Evolutionary conservation across 2,113 vertebrate species (phyloP).

Genomic region (Tetraodon nigroviridis): DNA sequence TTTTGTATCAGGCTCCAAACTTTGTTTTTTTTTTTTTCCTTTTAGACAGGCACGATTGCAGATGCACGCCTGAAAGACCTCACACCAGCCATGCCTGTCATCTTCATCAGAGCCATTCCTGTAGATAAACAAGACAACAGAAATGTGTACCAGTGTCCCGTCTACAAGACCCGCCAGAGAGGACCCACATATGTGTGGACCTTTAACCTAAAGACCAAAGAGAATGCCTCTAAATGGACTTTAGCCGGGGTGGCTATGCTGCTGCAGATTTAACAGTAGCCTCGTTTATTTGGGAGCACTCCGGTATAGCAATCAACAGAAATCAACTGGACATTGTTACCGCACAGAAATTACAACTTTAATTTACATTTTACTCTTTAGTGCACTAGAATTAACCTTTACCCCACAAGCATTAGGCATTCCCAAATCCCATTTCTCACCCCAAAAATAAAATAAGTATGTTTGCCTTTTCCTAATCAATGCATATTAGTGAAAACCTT

Average conservation of each 20-base stretch:
- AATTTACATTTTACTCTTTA: no score
- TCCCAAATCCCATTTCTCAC: no score
- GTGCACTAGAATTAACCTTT: no score
- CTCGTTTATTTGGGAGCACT: rapidly evolving
- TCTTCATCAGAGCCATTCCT: constrained; percentile 86
- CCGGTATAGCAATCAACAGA: background rate
- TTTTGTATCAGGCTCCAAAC: no score
- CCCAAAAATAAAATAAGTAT: no score
- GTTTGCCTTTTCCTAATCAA: no score
- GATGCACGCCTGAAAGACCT: constrained; percentile 89
- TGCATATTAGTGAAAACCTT: no score
- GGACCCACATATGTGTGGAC: constrained; percentile 93
- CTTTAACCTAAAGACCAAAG: constrained; percentile 90
- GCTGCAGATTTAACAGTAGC: constrained; percentile 75
- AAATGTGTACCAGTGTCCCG: constrained; percentile 81
- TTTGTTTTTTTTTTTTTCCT: constrained; percentile 7
- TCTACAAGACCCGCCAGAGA: constrained; percentile 89
- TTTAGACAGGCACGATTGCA: constrained; percentile 77
- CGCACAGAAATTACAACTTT: no score
- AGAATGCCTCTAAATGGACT: constrained; percentile 89
- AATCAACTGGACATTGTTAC: no score
- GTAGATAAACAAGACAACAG: constrained; percentile 81
- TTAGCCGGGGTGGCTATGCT: constrained; percentile 89
- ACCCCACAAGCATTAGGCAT: no score
- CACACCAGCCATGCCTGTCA: constrained; percentile 83